Evolutionary conservation across 2,888 invertebrate genomes (phyloP).

Genomic region (Rhimphoctona megacephalus): DNA sequence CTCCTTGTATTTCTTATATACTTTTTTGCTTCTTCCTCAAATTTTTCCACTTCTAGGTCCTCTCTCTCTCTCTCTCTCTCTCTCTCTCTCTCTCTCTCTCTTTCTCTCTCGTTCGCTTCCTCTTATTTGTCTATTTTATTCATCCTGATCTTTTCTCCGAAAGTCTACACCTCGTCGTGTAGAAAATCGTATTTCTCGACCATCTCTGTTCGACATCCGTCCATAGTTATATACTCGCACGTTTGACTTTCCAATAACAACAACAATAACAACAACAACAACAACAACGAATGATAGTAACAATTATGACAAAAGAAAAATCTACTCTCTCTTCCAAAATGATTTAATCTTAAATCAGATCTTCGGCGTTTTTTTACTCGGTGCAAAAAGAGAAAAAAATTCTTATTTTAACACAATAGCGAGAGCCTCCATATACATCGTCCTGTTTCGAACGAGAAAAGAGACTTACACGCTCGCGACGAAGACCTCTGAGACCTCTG

Average conservation of each 20-base stretch:
- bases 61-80: not conserved
- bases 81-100: not conserved
- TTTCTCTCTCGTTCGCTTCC: not conserved
- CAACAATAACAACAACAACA: not conserved
- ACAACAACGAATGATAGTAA: not conserved
- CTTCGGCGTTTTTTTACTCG: not conserved
- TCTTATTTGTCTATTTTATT: not conserved
- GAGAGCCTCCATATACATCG: not conserved
- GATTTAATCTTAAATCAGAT: not conserved
- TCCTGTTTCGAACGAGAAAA: not conserved
- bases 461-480: conserved; percentile 15
- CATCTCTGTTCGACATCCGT: conserved; percentile 6
- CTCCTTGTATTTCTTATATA: conserved; percentile 32
- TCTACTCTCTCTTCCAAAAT: not conserved
- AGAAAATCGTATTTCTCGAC: conserved; percentile 22
- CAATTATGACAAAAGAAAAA: not conserved
- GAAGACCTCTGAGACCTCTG: conserved; percentile 40
- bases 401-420: not conserved
- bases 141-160: not conserved
- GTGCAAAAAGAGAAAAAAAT: not conserved
- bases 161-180: not conserved
- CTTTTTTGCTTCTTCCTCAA: conserved; percentile 47
- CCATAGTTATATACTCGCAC: conserved; percentile 17
- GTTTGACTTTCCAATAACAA: not conserved
- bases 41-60: conserved; percentile 19